Conservation (phyloP, 1,140 invertebrate species). For the Drosophila eugracilis region DNA sequence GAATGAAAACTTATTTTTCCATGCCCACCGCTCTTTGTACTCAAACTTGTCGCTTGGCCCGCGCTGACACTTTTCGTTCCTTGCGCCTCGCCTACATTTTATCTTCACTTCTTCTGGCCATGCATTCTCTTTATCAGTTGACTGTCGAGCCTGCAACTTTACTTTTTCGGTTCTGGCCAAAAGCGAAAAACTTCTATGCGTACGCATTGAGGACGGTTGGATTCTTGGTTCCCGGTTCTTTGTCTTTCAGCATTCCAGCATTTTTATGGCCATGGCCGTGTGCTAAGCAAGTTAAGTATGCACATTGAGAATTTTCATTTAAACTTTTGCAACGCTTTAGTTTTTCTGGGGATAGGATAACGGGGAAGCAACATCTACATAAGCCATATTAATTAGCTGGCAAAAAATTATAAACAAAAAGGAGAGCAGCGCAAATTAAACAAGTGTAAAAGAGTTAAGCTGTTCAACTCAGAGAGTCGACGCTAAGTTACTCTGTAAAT, state of each 20-base stretch:
- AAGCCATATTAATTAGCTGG: constrained; percentile 62
- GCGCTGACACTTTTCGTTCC: constrained; percentile 79
- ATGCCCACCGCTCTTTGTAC: constrained; percentile 27
- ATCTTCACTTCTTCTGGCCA: constrained; percentile 48
- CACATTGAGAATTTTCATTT: constrained; percentile 46
- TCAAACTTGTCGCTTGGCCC: constrained; percentile 59
- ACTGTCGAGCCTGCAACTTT: constrained; percentile 53
- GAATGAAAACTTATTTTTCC: constrained; percentile 58
- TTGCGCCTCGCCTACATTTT: constrained; percentile 62
- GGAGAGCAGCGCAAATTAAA: constrained; percentile 29
- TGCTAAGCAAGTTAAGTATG: constrained; percentile 50
- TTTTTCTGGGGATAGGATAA: constrained; percentile 18
- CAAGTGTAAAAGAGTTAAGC: constrained; percentile 1
- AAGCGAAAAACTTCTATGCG: constrained; percentile 27
- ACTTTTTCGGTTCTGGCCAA: constrained; percentile 9
- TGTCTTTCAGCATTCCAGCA: constrained; percentile 34
- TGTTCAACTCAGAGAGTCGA: neutral
- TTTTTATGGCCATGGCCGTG: constrained; percentile 59
- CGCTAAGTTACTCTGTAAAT: neutral
- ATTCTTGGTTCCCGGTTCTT: constrained; percentile 35
- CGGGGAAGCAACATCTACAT: constrained; percentile 36
- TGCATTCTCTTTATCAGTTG: constrained; percentile 58
- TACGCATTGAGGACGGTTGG: constrained; percentile 44
- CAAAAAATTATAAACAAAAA: constrained; percentile 49
- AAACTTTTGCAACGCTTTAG: constrained; percentile 46